Base-by-base conservation (phyloP, 2,113 vertebrate species). In the Cottus gobio region DNA sequence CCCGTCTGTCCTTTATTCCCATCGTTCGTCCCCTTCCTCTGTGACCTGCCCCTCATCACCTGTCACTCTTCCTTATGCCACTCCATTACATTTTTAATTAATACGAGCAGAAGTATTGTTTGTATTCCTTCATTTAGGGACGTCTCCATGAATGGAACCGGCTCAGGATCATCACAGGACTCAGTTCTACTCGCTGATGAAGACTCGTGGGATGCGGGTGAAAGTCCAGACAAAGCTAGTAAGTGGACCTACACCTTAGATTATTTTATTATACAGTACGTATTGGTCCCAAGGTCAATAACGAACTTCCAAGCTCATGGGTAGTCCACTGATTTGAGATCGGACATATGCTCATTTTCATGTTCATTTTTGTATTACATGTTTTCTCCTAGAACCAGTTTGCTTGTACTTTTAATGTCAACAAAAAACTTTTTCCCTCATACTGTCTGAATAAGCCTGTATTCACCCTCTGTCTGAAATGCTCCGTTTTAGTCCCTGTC, bases 91-190 rank as follows among this genome's bases (percentile, higher is more conserved):
- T 36, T 31, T 58, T 79, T 79, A 48, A 62, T 57, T 60, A 64
- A 68, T 54, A 22, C 61, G 57, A 71, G 60, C 39, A 34, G 30
- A 56, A 36, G 71, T 68, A 71, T 75, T 75, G 39, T 62, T 75
- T 42, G 7, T 57, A 54, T 58, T 56, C 16, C 16, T 42, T 71
- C 11, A 36, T 80, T 75, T 66, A n/a, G 61, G 5, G 73, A 48
- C n/a, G n/a, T 77, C 62, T 37, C 28, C 24, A 4, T 48, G 39
- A 42, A 18, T 65, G 37, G 62, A 44, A 16, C 12, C 42, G 63
- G 4, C 24, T 15, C 11, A 61, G 20, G 20, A 26, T 31, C 54
- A 60, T 34, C 54, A 57, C 1, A 26, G 18, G 30, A 60, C 16
- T 8, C 28, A 26, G 52, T 26, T 56, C 52, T 56, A 26, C 52